phyloP scores from a whole-genome alignment of 2,797 vertebrate species.

The Babyrousa celebensis region DNA sequence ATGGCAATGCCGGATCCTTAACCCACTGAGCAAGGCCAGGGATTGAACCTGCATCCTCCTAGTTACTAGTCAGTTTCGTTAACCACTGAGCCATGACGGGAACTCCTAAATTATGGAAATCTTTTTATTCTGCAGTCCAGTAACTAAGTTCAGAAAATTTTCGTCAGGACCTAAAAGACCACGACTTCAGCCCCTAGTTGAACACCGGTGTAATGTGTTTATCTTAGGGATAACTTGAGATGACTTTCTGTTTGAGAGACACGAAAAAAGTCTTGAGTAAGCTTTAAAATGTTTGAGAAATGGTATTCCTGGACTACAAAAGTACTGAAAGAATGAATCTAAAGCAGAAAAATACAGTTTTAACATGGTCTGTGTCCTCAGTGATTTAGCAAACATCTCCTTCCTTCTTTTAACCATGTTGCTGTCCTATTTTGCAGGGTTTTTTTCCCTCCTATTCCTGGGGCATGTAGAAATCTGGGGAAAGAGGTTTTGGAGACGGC shows the following conservation, averaged over 20 bases:
- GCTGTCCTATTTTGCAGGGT: neutral
- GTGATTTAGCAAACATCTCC: neutral
- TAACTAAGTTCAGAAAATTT: constrained; percentile 61
- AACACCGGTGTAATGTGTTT: constrained; percentile 52
- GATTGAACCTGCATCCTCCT: no score
- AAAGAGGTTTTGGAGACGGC: neutral
- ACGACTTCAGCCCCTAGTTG: constrained; percentile 58
- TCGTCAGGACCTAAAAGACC: neutral
- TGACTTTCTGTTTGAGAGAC: constrained; percentile 68
- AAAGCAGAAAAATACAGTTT: constrained; percentile 1
- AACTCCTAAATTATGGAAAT: neutral
- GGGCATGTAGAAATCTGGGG: neutral
- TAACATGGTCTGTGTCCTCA: neutral
- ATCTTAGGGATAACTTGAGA: constrained; percentile 42
- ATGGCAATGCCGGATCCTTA: no score
- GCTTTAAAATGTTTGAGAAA: constrained; percentile 23
- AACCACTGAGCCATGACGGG: no score
- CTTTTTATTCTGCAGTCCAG: constrained; percentile 23
- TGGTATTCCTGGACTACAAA: neutral
- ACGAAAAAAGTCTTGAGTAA: constrained; percentile 49
- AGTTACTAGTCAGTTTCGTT: no score
- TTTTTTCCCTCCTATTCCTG: neutral
- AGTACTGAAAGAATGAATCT: neutral
- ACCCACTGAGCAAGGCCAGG: no score
- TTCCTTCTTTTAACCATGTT: neutral